Percentiles rank a stretch among this genome's conserved stretches.
Evolutionary conservation across 1,140 invertebrate genomes (phyloP).

Genomic region (Laupala kohalensis): DNA sequence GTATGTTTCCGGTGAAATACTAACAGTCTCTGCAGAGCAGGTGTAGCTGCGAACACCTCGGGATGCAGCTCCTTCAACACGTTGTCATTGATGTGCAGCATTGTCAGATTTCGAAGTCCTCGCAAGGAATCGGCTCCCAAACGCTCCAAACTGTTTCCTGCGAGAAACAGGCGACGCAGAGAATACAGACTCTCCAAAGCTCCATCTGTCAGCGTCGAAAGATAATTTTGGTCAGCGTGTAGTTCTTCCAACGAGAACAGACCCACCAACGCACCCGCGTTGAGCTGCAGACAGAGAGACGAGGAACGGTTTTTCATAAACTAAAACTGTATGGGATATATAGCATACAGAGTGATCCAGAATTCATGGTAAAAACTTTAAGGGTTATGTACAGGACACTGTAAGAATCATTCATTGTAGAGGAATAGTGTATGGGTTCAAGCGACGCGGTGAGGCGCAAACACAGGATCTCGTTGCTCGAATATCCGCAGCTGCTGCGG

Average conservation of each 20-base stretch:
- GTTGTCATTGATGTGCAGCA: slow-evolving; percentile 48
- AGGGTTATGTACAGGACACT: no score
- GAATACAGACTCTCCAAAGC: slow-evolving; percentile 31
- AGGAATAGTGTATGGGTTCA: no score
- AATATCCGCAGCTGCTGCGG: no score
- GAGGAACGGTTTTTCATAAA: no score
- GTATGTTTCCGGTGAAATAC: no score
- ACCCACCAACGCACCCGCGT: slow-evolving; percentile 33
- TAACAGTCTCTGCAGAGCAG: slow-evolving; percentile 35
- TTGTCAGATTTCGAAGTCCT: slow-evolving; percentile 39
- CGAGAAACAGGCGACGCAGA: slow-evolving; percentile 42
- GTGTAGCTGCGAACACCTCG: slow-evolving; percentile 33
- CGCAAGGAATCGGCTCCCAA: slow-evolving; percentile 35
- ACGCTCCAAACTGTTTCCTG: slow-evolving; percentile 41
- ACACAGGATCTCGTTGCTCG: no score
- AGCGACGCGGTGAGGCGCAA: no score
- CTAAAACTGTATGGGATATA: no score
- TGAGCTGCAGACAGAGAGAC: slow-evolving; percentile 30
- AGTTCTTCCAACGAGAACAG: slow-evolving; percentile 38
- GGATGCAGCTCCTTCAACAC: slow-evolving; percentile 35
- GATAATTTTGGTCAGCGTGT: slow-evolving; percentile 41
- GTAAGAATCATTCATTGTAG: no score
- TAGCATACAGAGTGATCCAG: no score
- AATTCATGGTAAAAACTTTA: no score
- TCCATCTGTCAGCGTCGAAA: slow-evolving; percentile 33